Percentiles rank a stretch among this genome's conserved stretches.
phyloP scores from a whole-genome alignment of 2,888 invertebrate species.

The Cyclophora punctaria region DNA sequence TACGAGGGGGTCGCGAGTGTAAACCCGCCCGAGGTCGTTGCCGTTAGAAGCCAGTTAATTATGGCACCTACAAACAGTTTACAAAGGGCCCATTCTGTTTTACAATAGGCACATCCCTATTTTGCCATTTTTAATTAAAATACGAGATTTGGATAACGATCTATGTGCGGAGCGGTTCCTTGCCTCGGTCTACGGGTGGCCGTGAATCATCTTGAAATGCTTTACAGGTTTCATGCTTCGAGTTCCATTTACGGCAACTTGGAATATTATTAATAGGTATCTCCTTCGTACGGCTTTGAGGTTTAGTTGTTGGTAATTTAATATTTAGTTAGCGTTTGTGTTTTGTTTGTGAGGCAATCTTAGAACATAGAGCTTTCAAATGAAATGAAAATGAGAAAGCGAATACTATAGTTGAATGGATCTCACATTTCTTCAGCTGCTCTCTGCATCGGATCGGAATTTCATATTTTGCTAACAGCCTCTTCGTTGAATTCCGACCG shows the following conservation, averaged over 20 bases:
- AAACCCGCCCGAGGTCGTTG: conserved; percentile 38
- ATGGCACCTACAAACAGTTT: conserved; percentile 36
- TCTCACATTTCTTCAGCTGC: not conserved
- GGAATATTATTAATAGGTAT: too few species aligned
- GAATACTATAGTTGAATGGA: not conserved
- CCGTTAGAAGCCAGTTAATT: conserved; percentile 41
- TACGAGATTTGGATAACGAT: conserved; percentile 13
- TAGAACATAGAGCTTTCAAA: too few species aligned
- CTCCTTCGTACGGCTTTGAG: too few species aligned
- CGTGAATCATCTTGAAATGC: too few species aligned
- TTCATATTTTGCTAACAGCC: conserved; percentile 32
- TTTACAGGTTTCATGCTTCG: too few species aligned
- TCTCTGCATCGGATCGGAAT: conserved; percentile 23
- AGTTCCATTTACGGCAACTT: too few species aligned
- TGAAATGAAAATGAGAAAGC: too few species aligned
- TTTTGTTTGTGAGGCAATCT: too few species aligned
- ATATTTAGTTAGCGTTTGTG: too few species aligned
- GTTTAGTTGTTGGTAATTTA: too few species aligned
- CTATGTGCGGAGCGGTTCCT: not conserved
- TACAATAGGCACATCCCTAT: conserved; percentile 30
- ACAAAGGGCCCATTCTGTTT: conserved; percentile 34
- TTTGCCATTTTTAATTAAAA: conserved; percentile 44
- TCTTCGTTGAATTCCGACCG: conserved; percentile 12
- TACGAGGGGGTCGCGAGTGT: conserved; percentile 38
- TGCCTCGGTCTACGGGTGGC: too few species aligned